Conservation (phyloP, 2,888 invertebrate genomes). For the Dasypolia templi region DNA sequence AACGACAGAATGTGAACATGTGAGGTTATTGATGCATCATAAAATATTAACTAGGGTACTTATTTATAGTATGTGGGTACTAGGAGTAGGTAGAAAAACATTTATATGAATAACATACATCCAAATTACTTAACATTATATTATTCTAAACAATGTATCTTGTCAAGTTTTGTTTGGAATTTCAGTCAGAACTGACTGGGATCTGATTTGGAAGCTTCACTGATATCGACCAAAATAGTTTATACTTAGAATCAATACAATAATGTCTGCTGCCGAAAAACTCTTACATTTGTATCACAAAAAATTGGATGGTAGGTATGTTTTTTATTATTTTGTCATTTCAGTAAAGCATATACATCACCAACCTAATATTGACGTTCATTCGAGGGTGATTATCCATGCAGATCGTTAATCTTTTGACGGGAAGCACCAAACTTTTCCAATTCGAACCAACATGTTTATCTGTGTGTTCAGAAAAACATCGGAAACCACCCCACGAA, state of each 20-base stretch:
- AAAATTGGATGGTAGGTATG: background rate
- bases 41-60: background rate
- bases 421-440: slow-evolving; percentile 58
- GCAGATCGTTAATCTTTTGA: slow-evolving; percentile 58
- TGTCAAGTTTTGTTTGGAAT: slow-evolving; percentile 25
- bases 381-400: slow-evolving; percentile 56
- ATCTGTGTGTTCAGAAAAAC: slow-evolving; percentile 58
- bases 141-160: slow-evolving; percentile 27
- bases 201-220: slow-evolving; percentile 18
- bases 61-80: background rate
- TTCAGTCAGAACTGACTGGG: background rate
- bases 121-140: slow-evolving; percentile 4
- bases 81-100: background rate
- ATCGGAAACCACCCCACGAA: slow-evolving; percentile 60
- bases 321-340: slow-evolving; percentile 19
- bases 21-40: background rate
- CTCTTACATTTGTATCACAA: background rate
- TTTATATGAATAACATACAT: background rate
- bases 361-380: slow-evolving; percentile 33
- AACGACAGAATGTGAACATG: background rate
- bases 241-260: background rate
- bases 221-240: slow-evolving; percentile 14
- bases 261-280: background rate
- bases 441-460: slow-evolving; percentile 64
- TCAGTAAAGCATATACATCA: slow-evolving; percentile 6